Percentiles rank a stretch among this genome's conserved stretches.
These are phyloP conservation scores for Nylanderia fulva DNA, from an alignment of 1,140 invertebrate species.

Conservation along the genomic window DNA sequence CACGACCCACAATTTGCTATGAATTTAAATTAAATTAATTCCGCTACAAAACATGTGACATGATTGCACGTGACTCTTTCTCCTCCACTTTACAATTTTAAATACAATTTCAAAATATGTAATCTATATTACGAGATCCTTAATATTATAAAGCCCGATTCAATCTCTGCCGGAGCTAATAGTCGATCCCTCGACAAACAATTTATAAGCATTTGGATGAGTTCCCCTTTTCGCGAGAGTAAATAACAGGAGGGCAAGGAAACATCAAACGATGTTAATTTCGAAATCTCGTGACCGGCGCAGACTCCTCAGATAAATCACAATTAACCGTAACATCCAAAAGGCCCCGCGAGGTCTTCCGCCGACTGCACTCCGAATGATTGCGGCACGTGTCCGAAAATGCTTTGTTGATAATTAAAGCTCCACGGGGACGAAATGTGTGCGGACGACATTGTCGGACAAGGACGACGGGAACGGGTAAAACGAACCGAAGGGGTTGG, in stretches of 20 bases:
- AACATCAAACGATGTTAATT: slow-evolving; percentile 54
- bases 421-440: slow-evolving; percentile 34
- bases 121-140: slow-evolving; percentile 22
- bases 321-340: slow-evolving; percentile 46
- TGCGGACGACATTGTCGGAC: slow-evolving; percentile 13
- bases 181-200: slow-evolving; percentile 32
- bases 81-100: slow-evolving; percentile 5
- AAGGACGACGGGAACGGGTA: slow-evolving; percentile 20
- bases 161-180: slow-evolving; percentile 1
- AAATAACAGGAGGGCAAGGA: slow-evolving; percentile 24
- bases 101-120: neutral
- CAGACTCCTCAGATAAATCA: slow-evolving; percentile 38
- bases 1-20: neutral
- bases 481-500: slow-evolving; percentile 37
- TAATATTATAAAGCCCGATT: slow-evolving; percentile 6
- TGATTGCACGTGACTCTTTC: neutral
- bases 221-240: neutral
- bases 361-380: slow-evolving; percentile 29
- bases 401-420: slow-evolving; percentile 78
- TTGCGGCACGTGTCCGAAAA: slow-evolving; percentile 66
- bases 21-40: slow-evolving; percentile 37
- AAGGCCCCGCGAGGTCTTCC: slow-evolving; percentile 26
- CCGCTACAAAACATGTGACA: slow-evolving; percentile 3
- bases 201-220: slow-evolving; percentile 16
- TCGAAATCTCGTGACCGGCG: slow-evolving; percentile 31